These are phyloP conservation scores for Otolemur crassicaudatus DNA, from an alignment of 2,797 vertebrate genomes.

Conservation along the genomic window DNA sequence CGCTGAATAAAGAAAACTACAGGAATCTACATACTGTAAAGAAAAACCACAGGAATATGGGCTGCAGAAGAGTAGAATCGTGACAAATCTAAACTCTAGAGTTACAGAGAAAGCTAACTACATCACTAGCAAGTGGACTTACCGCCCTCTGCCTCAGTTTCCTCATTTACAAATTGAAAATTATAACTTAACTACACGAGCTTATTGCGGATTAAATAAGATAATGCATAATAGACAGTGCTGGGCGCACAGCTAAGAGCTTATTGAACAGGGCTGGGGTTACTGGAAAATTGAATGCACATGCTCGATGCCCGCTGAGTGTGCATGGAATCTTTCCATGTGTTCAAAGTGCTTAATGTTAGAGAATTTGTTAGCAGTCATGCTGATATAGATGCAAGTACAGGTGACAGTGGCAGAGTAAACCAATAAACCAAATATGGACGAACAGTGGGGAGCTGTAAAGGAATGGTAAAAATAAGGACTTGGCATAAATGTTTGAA, in stretches of 20 bases:
- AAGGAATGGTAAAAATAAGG: neutral
- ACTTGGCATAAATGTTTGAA: neutral
- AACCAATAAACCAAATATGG: neutral
- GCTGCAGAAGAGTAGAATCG: neutral
- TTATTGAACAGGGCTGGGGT: neutral
- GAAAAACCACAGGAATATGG: neutral
- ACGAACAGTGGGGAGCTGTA: neutral
- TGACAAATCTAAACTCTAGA: neutral
- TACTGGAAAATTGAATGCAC: neutral
- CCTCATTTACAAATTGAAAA: conserved; percentile 17
- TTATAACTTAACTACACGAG: neutral
- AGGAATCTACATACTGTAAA: neutral
- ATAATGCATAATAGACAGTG: neutral
- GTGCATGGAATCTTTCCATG: too few species aligned
- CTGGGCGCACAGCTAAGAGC: neutral
- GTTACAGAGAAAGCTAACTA: neutral
- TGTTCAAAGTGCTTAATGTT: neutral
- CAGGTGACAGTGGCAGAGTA: neutral
- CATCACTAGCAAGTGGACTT: neutral
- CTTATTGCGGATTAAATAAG: neutral
- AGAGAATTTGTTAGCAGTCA: neutral
- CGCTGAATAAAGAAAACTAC: neutral
- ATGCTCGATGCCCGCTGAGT: neutral
- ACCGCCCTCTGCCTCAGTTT: neutral
- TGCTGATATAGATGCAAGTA: neutral